These are phyloP conservation scores for Stomatorhinus walkeri DNA, from an alignment of 2,797 vertebrate genomes.

Conservation along the genomic window DNA sequence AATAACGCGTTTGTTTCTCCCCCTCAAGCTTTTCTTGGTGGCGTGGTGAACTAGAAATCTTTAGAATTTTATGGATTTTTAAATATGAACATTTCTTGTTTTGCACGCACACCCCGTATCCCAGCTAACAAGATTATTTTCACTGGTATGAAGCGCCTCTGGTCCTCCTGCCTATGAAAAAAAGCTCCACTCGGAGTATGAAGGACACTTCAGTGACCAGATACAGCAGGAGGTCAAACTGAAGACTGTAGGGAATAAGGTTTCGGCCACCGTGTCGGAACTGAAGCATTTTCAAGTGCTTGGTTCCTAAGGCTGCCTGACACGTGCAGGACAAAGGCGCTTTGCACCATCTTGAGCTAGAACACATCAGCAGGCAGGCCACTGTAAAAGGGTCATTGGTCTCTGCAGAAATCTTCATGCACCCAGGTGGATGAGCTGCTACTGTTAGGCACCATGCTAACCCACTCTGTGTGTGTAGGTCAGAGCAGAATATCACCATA, in stretches of 20 bases:
- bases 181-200: background rate
- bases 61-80: background rate
- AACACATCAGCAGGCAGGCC: background rate
- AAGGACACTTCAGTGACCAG: background rate
- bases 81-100: background rate
- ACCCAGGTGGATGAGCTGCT: background rate
- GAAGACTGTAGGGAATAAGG: background rate
- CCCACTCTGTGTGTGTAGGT: background rate
- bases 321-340: background rate
- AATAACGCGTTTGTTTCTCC: slow-evolving; percentile 55
- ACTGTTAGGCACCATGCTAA: background rate
- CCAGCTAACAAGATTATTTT: background rate
- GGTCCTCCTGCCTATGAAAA: background rate
- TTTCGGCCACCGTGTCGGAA: background rate
- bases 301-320: background rate
- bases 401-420: background rate
- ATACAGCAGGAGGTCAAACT: background rate
- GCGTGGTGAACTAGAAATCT: slow-evolving; percentile 16
- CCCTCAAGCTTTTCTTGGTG: slow-evolving; percentile 36
- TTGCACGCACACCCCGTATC: background rate
- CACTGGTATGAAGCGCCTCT: background rate
- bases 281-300: background rate
- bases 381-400: background rate
- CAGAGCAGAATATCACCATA: background rate
- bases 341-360: background rate